Percentiles rank a stretch among this genome's conserved stretches.
These are phyloP conservation scores for Rhineura floridana DNA, from an alignment of 2,113 vertebrate genomes.

Conservation along the genomic window DNA sequence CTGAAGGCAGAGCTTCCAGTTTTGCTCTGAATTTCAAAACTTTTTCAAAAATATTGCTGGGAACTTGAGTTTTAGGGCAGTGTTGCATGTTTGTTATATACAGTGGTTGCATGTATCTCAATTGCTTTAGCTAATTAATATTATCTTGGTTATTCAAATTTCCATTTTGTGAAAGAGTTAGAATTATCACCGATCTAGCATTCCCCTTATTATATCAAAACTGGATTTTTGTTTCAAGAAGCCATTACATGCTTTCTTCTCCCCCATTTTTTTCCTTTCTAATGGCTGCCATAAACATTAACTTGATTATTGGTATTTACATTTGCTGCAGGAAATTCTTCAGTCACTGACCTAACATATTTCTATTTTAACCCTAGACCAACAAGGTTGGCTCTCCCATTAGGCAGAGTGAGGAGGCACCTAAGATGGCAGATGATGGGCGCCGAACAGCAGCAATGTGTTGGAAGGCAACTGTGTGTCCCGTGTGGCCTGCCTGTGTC, in stretches of 20 bases:
- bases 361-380: slow-evolving; percentile 21
- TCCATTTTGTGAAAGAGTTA: neutral
- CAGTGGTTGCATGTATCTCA: neutral
- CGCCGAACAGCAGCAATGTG: too few relatives aligned
- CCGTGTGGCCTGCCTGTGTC: too few relatives aligned
- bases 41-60: too few relatives aligned
- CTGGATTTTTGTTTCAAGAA: neutral
- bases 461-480: too few relatives aligned
- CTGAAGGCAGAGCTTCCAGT: neutral
- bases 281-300: neutral
- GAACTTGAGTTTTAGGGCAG: neutral
- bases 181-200: neutral
- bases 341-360: neutral
- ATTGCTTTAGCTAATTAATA: slow-evolving; percentile 7
- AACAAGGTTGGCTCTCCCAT: neutral
- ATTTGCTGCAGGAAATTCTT: neutral
- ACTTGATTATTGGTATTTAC: neutral
- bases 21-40: neutral
- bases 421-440: too few relatives aligned
- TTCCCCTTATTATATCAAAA: slow-evolving; percentile 18
- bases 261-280: neutral
- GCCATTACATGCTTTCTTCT: neutral
- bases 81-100: neutral
- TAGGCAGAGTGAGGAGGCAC: too few relatives aligned
- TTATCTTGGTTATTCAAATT: neutral